These are phyloP conservation scores for Athene noctua DNA, from an alignment of 2,113 vertebrate species.

Conservation along the genomic window DNA sequence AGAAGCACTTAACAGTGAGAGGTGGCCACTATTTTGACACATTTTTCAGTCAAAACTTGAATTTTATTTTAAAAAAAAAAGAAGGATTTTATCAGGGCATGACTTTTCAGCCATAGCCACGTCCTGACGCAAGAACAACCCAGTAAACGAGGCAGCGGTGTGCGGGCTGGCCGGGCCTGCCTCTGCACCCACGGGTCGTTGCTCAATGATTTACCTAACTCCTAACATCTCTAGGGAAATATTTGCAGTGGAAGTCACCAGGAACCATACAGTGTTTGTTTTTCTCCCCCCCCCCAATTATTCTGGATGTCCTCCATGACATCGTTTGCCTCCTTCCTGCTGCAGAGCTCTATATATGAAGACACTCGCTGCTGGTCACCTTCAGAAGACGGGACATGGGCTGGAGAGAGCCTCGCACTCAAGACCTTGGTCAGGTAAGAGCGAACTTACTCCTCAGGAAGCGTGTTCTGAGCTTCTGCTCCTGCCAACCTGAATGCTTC, in stretches of 20 bases:
- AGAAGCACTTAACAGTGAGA: neutral
- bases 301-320: neutral
- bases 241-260: constrained; percentile 59
- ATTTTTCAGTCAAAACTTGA: neutral
- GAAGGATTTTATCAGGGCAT: neutral
- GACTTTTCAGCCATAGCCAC: rapidly evolving
- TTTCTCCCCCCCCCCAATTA: constrained; percentile 5
- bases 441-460: neutral
- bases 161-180: neutral
- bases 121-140: neutral
- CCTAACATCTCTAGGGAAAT: constrained; percentile 44
- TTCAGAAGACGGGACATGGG: neutral
- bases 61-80: neutral
- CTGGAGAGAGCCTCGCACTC: neutral
- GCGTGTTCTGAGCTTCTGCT: neutral
- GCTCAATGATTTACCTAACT: constrained; percentile 39
- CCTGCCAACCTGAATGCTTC: neutral
- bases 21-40: neutral
- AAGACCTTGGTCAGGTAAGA: constrained; percentile 5
- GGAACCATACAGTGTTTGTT: constrained; percentile 34
- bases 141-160: rapidly evolving
- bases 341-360: constrained; percentile 32
- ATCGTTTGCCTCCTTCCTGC: neutral
- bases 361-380: neutral
- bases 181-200: neutral